phyloP scores from a whole-genome alignment of 2,888 invertebrate genomes.

The Plebejus melissa region DNA sequence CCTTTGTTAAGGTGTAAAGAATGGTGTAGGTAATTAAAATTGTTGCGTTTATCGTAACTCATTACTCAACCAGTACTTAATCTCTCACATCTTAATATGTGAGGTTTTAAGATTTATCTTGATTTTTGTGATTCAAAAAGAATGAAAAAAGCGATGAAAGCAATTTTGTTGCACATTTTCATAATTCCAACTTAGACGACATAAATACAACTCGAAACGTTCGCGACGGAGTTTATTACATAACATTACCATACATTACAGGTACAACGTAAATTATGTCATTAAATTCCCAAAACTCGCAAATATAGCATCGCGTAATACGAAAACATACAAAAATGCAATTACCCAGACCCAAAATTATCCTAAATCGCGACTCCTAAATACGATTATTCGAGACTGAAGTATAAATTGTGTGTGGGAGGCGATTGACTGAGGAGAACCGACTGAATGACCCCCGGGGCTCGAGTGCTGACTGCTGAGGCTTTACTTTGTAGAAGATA shows the following conservation, averaged over 20 bases:
- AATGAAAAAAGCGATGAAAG: background rate
- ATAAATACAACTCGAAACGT: background rate
- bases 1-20: too few relatives aligned
- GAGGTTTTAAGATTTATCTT: background rate
- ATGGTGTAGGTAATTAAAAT: too few relatives aligned
- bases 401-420: constrained; percentile 5
- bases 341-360: constrained; percentile 1
- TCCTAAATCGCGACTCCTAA: background rate
- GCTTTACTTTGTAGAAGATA: background rate
- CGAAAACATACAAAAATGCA: background rate
- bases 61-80: background rate
- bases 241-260: constrained; percentile 16
- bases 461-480: background rate
- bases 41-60: background rate
- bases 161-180: background rate
- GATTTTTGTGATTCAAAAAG: background rate
- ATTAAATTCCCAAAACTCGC: background rate
- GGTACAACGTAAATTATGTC: background rate
- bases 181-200: background rate
- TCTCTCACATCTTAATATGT: background rate
- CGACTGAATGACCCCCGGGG: constrained; percentile 7
- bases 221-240: background rate
- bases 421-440: background rate
- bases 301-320: background rate
- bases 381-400: constrained; percentile 6